A percentile compares a stretch with the other conserved stretches of the same genome.
phyloP scores from a whole-genome alignment of 2,888 invertebrate genomes.

The Spodoptera picta region DNA sequence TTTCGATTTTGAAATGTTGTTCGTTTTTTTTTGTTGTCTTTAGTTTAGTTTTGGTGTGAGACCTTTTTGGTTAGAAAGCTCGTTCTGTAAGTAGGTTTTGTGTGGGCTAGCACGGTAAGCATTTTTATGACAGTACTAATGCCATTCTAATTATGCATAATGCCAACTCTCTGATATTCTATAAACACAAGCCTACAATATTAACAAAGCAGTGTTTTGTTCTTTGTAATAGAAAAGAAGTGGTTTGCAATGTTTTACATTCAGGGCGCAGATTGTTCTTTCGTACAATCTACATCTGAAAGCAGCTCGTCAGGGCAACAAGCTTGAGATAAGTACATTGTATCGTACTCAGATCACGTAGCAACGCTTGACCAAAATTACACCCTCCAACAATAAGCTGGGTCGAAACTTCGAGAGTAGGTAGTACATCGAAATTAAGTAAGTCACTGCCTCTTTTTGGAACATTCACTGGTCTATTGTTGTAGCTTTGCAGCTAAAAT shows the following conservation, averaged over 20 bases:
- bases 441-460: slow-evolving; percentile 22
- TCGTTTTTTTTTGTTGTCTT: slow-evolving; percentile 17
- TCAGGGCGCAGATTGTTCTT: slow-evolving; percentile 14
- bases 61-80: not conserved
- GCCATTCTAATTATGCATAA: too few relatives aligned
- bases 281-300: slow-evolving; percentile 35
- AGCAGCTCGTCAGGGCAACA: slow-evolving; percentile 24
- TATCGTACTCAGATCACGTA: slow-evolving; percentile 74
- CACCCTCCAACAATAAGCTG: slow-evolving; percentile 50
- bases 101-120: too few relatives aligned
- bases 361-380: slow-evolving; percentile 65
- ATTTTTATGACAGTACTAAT: too few relatives aligned
- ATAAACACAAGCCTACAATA: too few relatives aligned
- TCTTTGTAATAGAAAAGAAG: not conserved
- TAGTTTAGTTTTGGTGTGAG: slow-evolving; percentile 3
- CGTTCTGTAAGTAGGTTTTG: not conserved
- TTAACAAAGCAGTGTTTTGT: not conserved
- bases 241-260: slow-evolving; percentile 18
- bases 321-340: slow-evolving; percentile 47
- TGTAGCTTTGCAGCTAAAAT: too few relatives aligned
- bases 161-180: too few relatives aligned
- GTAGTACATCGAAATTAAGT: slow-evolving; percentile 27
- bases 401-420: slow-evolving; percentile 9
- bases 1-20: slow-evolving; percentile 72
- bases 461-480: slow-evolving; percentile 2